Base-by-base conservation (phyloP, 2,888 invertebrate genomes). In the Antheraea yamamai region DNA sequence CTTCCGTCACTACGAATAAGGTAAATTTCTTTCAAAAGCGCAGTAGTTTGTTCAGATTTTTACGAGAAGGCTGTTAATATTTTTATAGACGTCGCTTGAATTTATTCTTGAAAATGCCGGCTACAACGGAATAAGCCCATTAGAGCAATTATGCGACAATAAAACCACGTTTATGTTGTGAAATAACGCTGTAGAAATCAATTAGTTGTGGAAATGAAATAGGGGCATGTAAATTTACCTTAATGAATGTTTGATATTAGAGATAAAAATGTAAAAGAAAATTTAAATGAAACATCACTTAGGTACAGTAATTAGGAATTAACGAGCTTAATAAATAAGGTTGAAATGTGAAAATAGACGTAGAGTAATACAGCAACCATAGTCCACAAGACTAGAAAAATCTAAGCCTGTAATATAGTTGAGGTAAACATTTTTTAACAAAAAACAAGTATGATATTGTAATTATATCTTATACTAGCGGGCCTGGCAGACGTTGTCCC, bases 11-110 rank as follows among this genome's bases (percentile, higher is more conserved):
- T 84, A 84, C 89, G 83, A 90, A 90, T 88, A 83, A 86, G 85
- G 87, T 89, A 61, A n/a, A 92, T 91, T 92, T 85, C 87, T 90
- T 89, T 89, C 83, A 88, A 87, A 87, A 85, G 82, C 86, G 84
- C 82, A 81, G 80, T 86, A 87, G 87, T 88, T 88, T 84, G 75
- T 86, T 83, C 76, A 77, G 80, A 79, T 79, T 86, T 84, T 85
- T 82, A 83, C 82, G 81, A 76, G 76, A 78, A 76, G 68, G 66
- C 77, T 82, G 79, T 83, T 86, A 84, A 82, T 85, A 81, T 82
- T 81, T 83, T 83, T 79, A 82, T 81, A 78, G 76, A 79, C 79
- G 80, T 80, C 76, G 79, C 77, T 82, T 75, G 76, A 81, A 85
- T 84, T 84, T 82, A 84, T 89, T 83, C 80, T 79, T 78, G 77